phyloP scores from a whole-genome alignment of 2,888 invertebrate species.

The Aproaerema taeniolella region DNA sequence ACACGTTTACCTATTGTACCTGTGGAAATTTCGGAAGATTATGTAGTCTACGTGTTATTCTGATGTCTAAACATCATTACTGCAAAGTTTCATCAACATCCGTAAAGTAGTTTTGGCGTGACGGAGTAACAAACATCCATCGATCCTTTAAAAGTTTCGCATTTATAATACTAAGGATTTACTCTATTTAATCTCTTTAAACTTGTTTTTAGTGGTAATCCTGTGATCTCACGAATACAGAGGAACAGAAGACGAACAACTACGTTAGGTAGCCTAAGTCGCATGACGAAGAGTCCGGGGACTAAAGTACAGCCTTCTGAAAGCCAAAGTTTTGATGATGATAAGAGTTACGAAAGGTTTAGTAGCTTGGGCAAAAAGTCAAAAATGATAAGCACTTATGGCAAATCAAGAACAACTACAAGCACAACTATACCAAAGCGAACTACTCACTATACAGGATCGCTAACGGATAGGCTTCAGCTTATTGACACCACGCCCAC shows the following conservation, averaged over 20 bases:
- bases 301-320: slow-evolving; percentile 38
- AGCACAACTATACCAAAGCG: slow-evolving; percentile 29
- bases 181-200: background rate
- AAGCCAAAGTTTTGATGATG: slow-evolving; percentile 42
- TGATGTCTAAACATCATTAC: no score
- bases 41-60: no score
- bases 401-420: slow-evolving; percentile 37
- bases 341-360: slow-evolving; percentile 32
- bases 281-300: slow-evolving; percentile 42
- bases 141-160: no score
- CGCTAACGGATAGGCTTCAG: slow-evolving; percentile 54
- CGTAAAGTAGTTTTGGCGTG: no score
- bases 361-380: slow-evolving; percentile 54
- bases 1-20: no score
- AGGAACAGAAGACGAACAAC: slow-evolving; percentile 46
- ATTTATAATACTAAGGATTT: background rate
- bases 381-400: slow-evolving; percentile 57
- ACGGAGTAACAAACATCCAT: no score
- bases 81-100: no score
- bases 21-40: no score
- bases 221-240: slow-evolving; percentile 54
- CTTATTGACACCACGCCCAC: slow-evolving; percentile 65
- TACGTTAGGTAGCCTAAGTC: slow-evolving; percentile 48
- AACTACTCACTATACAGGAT: slow-evolving; percentile 47
- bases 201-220: slow-evolving; percentile 43